These are phyloP conservation scores for Anseranas semipalmata DNA, from an alignment of 2,113 vertebrate genomes.

Conservation along the genomic window DNA sequence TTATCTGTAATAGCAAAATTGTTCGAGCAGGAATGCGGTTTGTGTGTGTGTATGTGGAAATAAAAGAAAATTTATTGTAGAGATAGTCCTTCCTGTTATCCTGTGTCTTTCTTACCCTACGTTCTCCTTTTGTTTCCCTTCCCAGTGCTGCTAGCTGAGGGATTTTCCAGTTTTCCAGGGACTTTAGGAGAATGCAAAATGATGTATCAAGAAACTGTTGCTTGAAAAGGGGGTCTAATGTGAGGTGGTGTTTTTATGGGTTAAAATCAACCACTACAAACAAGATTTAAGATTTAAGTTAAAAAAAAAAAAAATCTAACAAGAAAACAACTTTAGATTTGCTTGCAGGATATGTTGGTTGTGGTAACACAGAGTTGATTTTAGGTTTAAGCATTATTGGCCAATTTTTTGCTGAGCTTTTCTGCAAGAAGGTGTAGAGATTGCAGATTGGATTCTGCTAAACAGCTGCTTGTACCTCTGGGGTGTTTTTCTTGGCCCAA, in stretches of 20 bases:
- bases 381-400: neutral
- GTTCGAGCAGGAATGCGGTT: neutral
- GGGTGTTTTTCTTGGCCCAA: neutral
- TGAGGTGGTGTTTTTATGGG: neutral
- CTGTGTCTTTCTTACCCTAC: neutral
- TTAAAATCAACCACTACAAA: neutral
- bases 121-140: neutral
- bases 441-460: neutral
- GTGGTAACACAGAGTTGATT: neutral
- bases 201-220: neutral
- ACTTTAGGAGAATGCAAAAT: neutral
- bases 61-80: neutral
- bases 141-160: neutral
- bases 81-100: accelerated
- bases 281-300: neutral
- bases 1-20: neutral
- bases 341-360: neutral
- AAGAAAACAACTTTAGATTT: neutral
- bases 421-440: neutral
- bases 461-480: neutral
- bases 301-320: neutral
- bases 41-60: neutral
- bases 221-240: neutral
- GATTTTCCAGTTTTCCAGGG: neutral
- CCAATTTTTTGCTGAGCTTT: neutral